These are phyloP conservation scores for Aphis craccivora DNA, from an alignment of 1,140 invertebrate species.

Conservation along the genomic window DNA sequence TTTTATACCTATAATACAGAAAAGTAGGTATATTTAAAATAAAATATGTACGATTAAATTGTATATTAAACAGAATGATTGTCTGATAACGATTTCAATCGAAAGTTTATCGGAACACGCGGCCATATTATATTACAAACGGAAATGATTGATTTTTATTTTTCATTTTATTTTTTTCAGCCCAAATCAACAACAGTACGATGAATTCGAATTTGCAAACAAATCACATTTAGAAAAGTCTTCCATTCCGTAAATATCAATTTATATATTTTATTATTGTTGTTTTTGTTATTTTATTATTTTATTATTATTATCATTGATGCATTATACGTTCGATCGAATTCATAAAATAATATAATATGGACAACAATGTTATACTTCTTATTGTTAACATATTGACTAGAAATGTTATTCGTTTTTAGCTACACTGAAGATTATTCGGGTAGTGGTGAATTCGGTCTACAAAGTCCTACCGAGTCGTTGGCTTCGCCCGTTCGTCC, in stretches of 20 bases:
- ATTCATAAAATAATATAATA: neutral
- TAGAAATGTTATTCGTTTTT: neutral
- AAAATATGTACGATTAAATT: neutral
- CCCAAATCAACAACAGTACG: slow-evolving; percentile 44
- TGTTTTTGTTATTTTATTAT: neutral
- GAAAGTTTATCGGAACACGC: neutral
- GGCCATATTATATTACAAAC: neutral
- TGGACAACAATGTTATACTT: neutral
- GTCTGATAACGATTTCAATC: neutral
- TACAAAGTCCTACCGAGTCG: slow-evolving; percentile 44
- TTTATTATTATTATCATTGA: neutral
- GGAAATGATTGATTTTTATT: neutral
- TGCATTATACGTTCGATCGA: neutral
- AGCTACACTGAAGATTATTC: slow-evolving; percentile 53
- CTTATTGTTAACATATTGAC: neutral
- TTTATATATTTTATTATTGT: neutral
- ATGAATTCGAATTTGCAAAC: slow-evolving; percentile 45
- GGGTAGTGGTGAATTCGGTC: slow-evolving; percentile 36
- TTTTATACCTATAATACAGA: neutral
- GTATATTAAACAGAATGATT: neutral
- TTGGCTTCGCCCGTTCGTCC: slow-evolving; percentile 75
- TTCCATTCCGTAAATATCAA: slow-evolving; percentile 50
- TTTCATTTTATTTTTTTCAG: slow-evolving; percentile 27
- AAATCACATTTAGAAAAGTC: slow-evolving; percentile 57
- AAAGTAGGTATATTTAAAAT: too few relatives aligned